Evolutionary conservation across 92 coral and sea anemone genomes (phyloP).

Genomic region (Pocillopora grandis): DNA sequence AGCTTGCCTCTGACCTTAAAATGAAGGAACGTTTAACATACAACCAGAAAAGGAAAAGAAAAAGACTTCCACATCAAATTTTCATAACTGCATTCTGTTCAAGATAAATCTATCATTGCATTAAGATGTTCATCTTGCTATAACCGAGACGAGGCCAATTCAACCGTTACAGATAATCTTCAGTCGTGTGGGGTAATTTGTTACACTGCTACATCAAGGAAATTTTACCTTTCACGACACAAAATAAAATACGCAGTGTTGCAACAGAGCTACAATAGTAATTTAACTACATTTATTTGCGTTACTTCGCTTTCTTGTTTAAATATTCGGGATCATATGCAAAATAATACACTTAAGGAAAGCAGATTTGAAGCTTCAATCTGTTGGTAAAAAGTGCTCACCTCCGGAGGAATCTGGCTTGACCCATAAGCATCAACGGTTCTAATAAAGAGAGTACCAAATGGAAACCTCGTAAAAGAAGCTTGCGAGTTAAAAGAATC

Average conservation of each 20-base stretch:
- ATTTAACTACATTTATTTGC: background rate
- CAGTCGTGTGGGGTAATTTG: background rate
- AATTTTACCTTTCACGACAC: background rate
- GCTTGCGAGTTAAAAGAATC: too few relatives aligned
- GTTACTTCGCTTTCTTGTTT: background rate
- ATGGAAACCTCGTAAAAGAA: background rate
- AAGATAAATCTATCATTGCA: too few relatives aligned
- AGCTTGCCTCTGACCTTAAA: slow-evolving; percentile 67
- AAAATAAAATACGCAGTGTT: background rate
- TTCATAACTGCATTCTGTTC: too few relatives aligned
- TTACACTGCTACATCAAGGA: background rate
- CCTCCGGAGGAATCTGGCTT: slow-evolving; percentile 26
- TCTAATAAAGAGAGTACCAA: background rate
- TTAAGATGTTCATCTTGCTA: too few relatives aligned
- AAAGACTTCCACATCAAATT: too few relatives aligned
- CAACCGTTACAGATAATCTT: too few relatives aligned
- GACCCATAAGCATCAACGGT: background rate
- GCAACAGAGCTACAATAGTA: too few relatives aligned
- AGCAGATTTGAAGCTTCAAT: too few relatives aligned
- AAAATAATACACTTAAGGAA: too few relatives aligned
- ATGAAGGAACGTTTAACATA: background rate
- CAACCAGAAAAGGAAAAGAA: too few relatives aligned
- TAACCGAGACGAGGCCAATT: too few relatives aligned
- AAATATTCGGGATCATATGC: too few relatives aligned
- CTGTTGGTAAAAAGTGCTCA: background rate